Conservation (phyloP, 2,888 invertebrate genomes). For the Eupelmus urozonus region DNA sequence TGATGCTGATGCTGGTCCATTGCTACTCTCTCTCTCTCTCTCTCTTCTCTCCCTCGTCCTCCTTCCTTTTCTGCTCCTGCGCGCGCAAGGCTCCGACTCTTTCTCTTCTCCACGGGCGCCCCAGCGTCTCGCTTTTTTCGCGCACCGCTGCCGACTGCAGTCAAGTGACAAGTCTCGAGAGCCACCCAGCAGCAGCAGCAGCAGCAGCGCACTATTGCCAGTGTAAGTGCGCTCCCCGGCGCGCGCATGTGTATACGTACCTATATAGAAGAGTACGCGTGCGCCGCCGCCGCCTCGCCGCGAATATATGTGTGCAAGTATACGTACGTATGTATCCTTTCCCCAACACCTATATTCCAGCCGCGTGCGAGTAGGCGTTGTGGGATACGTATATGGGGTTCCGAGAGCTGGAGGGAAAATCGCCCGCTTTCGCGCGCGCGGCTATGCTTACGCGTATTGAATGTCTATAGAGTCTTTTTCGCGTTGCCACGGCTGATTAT, state of each 20-base stretch:
- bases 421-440: constrained; percentile 7
- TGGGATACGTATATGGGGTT: constrained; percentile 29
- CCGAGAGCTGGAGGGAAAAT: constrained; percentile 21
- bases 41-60: neutral
- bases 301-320: neutral
- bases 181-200: constrained; percentile 24
- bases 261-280: too few species aligned
- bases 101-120: neutral
- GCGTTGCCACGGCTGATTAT: too few species aligned
- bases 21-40: constrained; percentile 18
- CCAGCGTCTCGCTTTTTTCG: constrained; percentile 21
- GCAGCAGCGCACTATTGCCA: constrained; percentile 7
- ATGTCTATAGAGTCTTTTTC: too few species aligned
- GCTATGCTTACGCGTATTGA: too few species aligned
- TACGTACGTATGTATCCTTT: neutral
- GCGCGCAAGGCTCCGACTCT: neutral
- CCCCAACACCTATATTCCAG: neutral
- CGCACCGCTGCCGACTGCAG: constrained; percentile 35
- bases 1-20: constrained; percentile 32
- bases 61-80: constrained; percentile 25
- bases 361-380: neutral
- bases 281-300: neutral
- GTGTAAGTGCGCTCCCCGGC: too few species aligned
- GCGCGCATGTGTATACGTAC: constrained; percentile 21
- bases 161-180: constrained; percentile 29